Evolutionary conservation across 2,888 invertebrate species (phyloP), one percentile per base, ranked within the genome.

Genomic region (Drosophila differens): DNA sequence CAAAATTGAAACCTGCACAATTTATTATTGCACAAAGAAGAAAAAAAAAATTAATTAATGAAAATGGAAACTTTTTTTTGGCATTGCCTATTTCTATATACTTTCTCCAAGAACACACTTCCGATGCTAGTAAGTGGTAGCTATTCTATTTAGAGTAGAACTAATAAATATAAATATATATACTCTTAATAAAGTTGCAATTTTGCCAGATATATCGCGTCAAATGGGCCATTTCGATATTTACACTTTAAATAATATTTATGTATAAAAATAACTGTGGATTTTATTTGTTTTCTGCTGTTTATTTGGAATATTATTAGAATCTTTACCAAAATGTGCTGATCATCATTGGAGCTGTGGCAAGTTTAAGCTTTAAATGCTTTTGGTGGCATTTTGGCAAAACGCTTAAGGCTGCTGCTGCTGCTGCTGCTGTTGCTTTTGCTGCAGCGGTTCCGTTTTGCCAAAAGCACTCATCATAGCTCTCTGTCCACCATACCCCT

Each of bases 381-480:
- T 51, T 51, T 67, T 57, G 32, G 35, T 57, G 47, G 35, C 47
- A 52, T 60, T 53, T 57, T 28, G 73, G 66, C 35, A 53, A 30
- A 33, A 52, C 74, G 60, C 37, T 73, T 62, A 55, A 74, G 68
- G 64, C 64, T 47, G 47, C 32, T 28, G 28, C 25, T 25, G 25
- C 25, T 25, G 25, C 25, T 25, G 25, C 28, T 41, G 57, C 35
- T 19, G 54, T 9, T 54, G 25, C 28, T n/a, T 58, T 61, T 55
- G 39, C 22, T 44, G 37, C 41, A 51, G 22, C 32, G 28, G 53
- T 37, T 67, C 10, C 74, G 47, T 39, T 74, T 64, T 58, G 61
- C 55, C 37, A 49, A 53, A 54, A 64, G 67, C 65, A 74, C 69
- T 74, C 74, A 44, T 39, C 68, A 59, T 59, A 64, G 35, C 39